These are phyloP conservation scores for Campopleginae sp. DNA, from an alignment of 2,888 invertebrate species.

Conservation along the genomic window DNA sequence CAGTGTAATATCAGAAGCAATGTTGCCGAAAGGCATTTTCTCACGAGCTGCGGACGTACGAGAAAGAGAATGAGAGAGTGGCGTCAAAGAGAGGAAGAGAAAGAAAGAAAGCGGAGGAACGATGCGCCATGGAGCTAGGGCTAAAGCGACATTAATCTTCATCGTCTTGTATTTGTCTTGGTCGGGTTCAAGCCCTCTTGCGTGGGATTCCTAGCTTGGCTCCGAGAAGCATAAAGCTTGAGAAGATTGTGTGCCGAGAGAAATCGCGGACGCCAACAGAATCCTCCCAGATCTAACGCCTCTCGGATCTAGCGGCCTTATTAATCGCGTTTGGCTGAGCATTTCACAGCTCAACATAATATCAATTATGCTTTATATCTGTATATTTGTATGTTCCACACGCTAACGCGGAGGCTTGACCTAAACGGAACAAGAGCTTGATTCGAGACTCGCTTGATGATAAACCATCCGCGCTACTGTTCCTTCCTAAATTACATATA, in stretches of 20 bases:
- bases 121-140: slow-evolving; percentile 58
- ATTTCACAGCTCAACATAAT: slow-evolving; percentile 57
- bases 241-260: slow-evolving; percentile 51
- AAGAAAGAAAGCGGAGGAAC: slow-evolving; percentile 46
- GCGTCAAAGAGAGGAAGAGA: slow-evolving; percentile 18
- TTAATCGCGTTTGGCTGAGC: slow-evolving; percentile 68
- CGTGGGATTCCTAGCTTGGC: slow-evolving; percentile 60
- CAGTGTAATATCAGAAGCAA: slow-evolving; percentile 33
- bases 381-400: slow-evolving; percentile 32
- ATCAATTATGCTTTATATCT: slow-evolving; percentile 43
- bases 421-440: slow-evolving; percentile 36
- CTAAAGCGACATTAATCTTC: slow-evolving; percentile 78
- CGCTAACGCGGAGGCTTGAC: slow-evolving; percentile 51
- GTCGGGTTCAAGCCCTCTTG: slow-evolving; percentile 66
- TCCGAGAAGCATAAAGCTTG: slow-evolving; percentile 26
- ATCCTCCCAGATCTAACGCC: slow-evolving; percentile 48
- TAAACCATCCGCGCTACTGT: slow-evolving; percentile 16
- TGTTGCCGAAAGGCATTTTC: slow-evolving; percentile 67
- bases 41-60: slow-evolving; percentile 57
- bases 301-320: slow-evolving; percentile 61
- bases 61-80: slow-evolving; percentile 4
- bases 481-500: slow-evolving; percentile 7
- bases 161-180: slow-evolving; percentile 80
- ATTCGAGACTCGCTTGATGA: slow-evolving; percentile 17
- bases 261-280: slow-evolving; percentile 54